Evolutionary conservation across 2,113 vertebrate species (phyloP).

Genomic region (Alethe castanea): DNA sequence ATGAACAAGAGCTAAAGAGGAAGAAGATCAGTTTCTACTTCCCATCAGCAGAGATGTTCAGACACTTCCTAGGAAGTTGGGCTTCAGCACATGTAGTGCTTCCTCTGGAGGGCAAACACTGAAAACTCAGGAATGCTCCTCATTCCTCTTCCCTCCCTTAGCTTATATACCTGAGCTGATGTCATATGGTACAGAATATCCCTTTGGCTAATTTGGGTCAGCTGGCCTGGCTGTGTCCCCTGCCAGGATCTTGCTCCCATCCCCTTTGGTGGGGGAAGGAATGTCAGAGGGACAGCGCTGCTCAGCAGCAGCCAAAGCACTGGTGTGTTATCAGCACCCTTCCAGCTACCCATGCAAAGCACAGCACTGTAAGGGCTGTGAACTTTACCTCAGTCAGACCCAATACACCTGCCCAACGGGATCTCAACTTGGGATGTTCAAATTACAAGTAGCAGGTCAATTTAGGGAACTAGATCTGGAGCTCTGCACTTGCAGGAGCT

Average conservation of each 20-base stretch:
- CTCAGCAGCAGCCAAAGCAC: background rate
- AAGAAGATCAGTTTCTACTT: background rate
- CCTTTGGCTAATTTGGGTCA: background rate
- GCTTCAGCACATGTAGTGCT: fast-evolving
- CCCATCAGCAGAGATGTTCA: background rate
- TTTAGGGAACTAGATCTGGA: background rate
- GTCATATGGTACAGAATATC: background rate
- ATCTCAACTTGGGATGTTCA: background rate
- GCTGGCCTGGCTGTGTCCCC: background rate
- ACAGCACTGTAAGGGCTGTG: background rate
- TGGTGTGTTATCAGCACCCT: background rate
- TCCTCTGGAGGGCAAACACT: background rate
- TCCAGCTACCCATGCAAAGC: background rate
- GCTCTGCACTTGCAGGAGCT: background rate
- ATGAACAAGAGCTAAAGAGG: background rate
- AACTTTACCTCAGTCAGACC: background rate
- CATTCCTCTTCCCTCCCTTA: background rate
- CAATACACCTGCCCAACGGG: background rate
- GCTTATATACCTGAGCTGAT: background rate
- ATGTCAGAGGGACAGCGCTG: background rate
- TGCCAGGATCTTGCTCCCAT: background rate
- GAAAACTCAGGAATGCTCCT: background rate
- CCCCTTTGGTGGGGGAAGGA: background rate
- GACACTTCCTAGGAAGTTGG: background rate
- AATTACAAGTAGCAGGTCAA: background rate